Evolutionary conservation across 2,888 invertebrate species (phyloP), one percentile per base, ranked within the genome.

Genomic region (Agrochola lychnidis): DNA sequence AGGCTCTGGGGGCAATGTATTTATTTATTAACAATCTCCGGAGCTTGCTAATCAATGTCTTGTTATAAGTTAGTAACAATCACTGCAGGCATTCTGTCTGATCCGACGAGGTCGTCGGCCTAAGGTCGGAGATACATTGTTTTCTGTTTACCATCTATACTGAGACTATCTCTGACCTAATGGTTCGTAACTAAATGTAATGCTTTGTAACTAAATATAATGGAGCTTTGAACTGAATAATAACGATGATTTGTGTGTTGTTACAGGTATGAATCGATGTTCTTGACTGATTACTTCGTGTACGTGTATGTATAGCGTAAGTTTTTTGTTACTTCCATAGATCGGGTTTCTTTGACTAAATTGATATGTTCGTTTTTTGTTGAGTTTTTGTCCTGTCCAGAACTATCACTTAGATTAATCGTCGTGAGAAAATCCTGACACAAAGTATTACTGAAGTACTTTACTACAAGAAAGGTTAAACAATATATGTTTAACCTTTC

Each of bases 81-180:
- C 72, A 72, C 53, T 77, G 61, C 67, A 73, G 70, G 62, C 73
- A 72, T 67, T 82, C 80, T 12, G 74, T 74, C 70, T 82, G 84
- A 71, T 74, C 70, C 40, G 64, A 51, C 76, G 82, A 84, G 87
- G 88, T 82, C 88, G 66, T 67, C 76, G 79, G 48, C 84, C 87
- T 81, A 75, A 87, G 84, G 83, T 81, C 83, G 75, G 53, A 10
- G 66, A 25, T 76, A 69, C 70, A 78, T 81, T 88, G 81, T 86
- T 84, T 84, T 82, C 69, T 86, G 74, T 81, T 74, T 67, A 80
- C 71, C 22, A 68, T 70, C 40, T 76, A 36, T 36, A 64, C 51
- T 25, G 30, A 70, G 66, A 53, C 70, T 78, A 74, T 74, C 69
- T 81, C 57, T 42, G 68, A 73, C 62, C 62, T 70, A 77, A 57